phyloP scores from a whole-genome alignment of 2,888 invertebrate species.

The Sisyra terminalis region DNA sequence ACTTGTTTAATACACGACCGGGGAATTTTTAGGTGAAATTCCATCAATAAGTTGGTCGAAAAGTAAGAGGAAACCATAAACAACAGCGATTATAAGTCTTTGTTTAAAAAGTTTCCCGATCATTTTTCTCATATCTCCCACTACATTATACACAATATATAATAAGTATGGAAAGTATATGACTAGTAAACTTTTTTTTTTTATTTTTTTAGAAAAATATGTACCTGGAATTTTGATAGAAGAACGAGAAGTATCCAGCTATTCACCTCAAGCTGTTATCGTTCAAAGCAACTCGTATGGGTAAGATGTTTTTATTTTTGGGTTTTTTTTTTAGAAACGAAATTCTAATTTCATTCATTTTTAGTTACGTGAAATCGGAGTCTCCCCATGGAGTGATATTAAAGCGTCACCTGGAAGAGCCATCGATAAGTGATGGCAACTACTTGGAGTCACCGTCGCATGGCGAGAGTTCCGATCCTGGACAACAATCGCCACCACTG shows the following conservation, averaged over 20 bases:
- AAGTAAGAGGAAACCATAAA: no score
- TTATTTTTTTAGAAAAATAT: constrained; percentile 31
- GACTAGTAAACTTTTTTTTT: no score
- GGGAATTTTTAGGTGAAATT: no score
- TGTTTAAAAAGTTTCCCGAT: no score
- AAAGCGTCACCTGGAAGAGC: constrained; percentile 8
- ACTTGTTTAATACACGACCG: no score
- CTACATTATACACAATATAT: no score
- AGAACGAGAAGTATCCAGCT: constrained; percentile 36
- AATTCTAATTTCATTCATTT: neutral
- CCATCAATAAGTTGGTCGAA: no score
- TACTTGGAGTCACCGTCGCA: constrained; percentile 2
- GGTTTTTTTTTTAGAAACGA: neutral
- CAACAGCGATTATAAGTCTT: no score
- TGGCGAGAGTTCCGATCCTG: constrained; percentile 3
- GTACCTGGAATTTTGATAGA: constrained; percentile 29
- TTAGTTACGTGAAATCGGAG: constrained; percentile 3
- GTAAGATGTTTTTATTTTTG: constrained; percentile 19
- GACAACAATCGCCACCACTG: neutral
- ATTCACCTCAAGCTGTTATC: constrained; percentile 42
- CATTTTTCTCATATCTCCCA: no score
- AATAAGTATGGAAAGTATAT: no score
- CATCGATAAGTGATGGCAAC: constrained; percentile 16
- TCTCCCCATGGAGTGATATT: constrained; percentile 6
- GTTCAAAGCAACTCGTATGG: constrained; percentile 36